Conservation (phyloP, 53 echinoderm and acorn worm genomes). For the Holothuria scabra region DNA sequence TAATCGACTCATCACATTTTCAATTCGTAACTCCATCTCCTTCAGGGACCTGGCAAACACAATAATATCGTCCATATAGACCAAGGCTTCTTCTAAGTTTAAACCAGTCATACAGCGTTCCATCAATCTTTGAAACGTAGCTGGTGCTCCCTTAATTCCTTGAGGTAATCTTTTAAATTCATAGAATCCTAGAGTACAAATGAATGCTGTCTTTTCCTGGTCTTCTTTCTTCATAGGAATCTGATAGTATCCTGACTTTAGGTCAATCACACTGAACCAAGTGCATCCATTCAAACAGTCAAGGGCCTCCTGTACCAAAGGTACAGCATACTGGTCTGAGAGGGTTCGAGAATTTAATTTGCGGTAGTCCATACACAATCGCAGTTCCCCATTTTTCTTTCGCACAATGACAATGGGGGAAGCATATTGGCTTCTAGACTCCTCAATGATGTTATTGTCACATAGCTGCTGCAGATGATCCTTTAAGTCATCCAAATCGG, state of each 20-base stretch:
- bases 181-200: conserved; percentile 43
- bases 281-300: conserved; percentile 55
- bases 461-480: conserved; percentile 58
- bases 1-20: no score
- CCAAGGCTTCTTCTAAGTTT: conserved; percentile 23
- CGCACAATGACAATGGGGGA: conserved; percentile 64
- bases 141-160: conserved; percentile 59
- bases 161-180: not conserved
- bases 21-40: no score
- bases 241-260: conserved; percentile 55
- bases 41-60: no score
- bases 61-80: conserved; percentile 61
- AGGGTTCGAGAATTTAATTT: conserved; percentile 51
- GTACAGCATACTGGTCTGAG: conserved; percentile 56
- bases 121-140: conserved; percentile 63
- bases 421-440: conserved; percentile 65
- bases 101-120: conserved; percentile 48
- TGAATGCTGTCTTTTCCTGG: conserved; percentile 58
- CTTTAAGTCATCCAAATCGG: conserved; percentile 62
- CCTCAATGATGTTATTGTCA: conserved; percentile 55
- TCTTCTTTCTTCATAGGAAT: conserved; percentile 38
- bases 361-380: conserved; percentile 56
- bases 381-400: conserved; percentile 61
- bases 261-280: conserved; percentile 59
- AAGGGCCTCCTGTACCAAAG: conserved; percentile 54